Evolutionary conservation across 2,888 invertebrate species (phyloP), one percentile per base, ranked within the genome.

Genomic region (Mystacides longicornis): DNA sequence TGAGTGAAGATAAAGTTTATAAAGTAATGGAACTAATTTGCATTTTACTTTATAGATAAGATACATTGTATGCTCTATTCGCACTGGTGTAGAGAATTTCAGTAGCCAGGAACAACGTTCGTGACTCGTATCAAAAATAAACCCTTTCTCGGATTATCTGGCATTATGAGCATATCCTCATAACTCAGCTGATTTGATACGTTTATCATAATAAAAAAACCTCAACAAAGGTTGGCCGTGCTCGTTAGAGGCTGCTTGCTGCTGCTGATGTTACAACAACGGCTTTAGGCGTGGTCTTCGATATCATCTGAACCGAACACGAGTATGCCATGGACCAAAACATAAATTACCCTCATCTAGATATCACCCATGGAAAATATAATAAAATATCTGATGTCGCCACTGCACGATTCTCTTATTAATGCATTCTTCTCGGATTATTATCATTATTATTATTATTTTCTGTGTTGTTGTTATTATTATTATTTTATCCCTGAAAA

Each of bases 231-330:
- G n/a, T n/a, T n/a, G n/a, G n/a, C n/a, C n/a, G n/a, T 37, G 4
- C 37, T 37, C 37, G 37, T 37, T 37, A 37, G 37, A 37, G 37
- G 27, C n/a, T n/a, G 37, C 14, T 14, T 37, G 37, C 37, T 37
- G 14, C 3, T 14, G 37, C 7, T 37, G 46, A 46, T 46, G 46
- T 21, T 46, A 14, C 21, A 46, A 9, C 31, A 31, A 46, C 46
- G 21, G 16, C n/a, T 37, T n/a, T 14, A 42, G 52, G 56, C 50
- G 56, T 56, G 53, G 46, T 50, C 16, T 45, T 23, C 42, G 50
- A 57, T 50, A 57, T 53, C 50, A 57, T 57, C 50, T 51, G 50
- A 46, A 53, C 53, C 16, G 53, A 37, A 49, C 51, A 55, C 43
- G 33, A 49, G 43, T 57, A 43, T 43, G 46, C 51, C 48, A 51